These are phyloP conservation scores for Hydrophis major DNA, from an alignment of 2,797 vertebrate genomes.

Conservation along the genomic window DNA sequence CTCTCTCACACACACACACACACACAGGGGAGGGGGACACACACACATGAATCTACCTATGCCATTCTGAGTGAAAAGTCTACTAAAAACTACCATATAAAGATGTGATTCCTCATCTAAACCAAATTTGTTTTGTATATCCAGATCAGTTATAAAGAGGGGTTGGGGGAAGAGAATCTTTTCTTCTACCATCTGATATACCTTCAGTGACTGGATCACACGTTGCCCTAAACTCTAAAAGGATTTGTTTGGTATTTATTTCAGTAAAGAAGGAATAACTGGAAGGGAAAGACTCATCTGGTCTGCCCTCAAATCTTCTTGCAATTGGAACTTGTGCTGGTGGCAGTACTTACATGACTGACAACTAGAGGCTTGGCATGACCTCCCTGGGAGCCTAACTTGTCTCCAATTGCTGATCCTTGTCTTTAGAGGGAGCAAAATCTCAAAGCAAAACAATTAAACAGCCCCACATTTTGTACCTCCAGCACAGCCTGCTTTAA, in stretches of 20 bases:
- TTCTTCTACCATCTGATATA: neutral
- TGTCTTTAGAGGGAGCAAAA: neutral
- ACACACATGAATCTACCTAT: neutral
- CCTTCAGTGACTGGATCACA: neutral
- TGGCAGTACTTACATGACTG: neutral
- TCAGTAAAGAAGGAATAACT: neutral
- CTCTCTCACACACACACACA: too few relatives aligned
- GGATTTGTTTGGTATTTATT: neutral
- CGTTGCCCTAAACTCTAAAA: neutral
- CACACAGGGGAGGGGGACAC: too few relatives aligned
- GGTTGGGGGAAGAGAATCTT: rapidly evolving
- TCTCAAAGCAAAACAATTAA: neutral
- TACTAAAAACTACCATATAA: neutral
- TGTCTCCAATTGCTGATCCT: neutral
- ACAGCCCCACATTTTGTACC: neutral
- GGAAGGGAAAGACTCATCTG: neutral
- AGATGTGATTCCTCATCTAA: neutral
- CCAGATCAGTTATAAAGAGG: neutral
- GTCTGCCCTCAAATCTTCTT: neutral
- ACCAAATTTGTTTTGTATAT: neutral
- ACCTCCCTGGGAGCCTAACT: neutral
- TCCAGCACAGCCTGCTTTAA: neutral
- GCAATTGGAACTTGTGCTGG: neutral
- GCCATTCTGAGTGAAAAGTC: neutral
- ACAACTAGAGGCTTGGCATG: neutral